These are phyloP conservation scores for Eupithecia subfuscata DNA, from an alignment of 2,888 invertebrate genomes.

Conservation along the genomic window DNA sequence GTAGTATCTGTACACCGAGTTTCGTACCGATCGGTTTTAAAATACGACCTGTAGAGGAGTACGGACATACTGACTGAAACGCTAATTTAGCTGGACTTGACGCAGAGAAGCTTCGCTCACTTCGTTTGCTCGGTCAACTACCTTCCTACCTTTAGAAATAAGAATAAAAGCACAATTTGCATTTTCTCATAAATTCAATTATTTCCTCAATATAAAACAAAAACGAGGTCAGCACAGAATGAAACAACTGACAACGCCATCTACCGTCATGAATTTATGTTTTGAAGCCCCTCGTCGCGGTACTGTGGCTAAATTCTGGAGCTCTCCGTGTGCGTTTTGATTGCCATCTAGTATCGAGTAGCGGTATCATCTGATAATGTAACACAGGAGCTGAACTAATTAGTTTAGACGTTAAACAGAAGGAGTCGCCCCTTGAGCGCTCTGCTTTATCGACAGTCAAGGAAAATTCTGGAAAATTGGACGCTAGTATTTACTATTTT, in stretches of 20 bases:
- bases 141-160: no score
- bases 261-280: constrained; percentile 20
- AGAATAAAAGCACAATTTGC: no score
- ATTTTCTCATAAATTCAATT: no score
- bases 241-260: constrained; percentile 20
- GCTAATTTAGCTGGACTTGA: no score
- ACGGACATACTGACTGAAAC: no score
- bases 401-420: constrained; percentile 23
- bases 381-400: constrained; percentile 1
- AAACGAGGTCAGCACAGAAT: neutral
- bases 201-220: no score
- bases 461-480: neutral
- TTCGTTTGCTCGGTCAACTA: no score
- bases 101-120: no score
- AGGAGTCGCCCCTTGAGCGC: constrained; percentile 28
- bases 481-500: neutral
- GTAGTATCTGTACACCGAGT: no score
- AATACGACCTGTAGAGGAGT: no score
- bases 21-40: no score
- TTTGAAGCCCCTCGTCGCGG: neutral
- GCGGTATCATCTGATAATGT: constrained; percentile 31
- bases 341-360: constrained; percentile 64
- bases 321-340: neutral
- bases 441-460: constrained; percentile 38
- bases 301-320: neutral